Evolutionary conservation across 2,888 invertebrate genomes (phyloP).

Genomic region (Drosophila hamatofila): DNA sequence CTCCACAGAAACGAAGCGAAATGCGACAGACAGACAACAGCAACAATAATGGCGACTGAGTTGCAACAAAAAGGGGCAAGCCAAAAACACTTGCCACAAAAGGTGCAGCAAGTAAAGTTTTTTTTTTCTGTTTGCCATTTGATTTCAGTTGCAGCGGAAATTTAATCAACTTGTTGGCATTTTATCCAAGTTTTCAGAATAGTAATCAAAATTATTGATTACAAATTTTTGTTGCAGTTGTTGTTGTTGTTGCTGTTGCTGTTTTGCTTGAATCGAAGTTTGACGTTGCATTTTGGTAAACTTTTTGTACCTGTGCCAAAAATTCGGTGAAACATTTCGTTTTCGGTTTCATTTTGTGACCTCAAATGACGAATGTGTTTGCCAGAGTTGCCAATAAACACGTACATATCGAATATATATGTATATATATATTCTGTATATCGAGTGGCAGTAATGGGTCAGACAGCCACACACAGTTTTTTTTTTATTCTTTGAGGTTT

Average conservation of each 20-base stretch:
- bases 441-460: conserved; percentile 64
- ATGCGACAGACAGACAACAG: neutral
- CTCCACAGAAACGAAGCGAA: conserved; percentile 5
- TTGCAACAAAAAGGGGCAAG: conserved; percentile 4
- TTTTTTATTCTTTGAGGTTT: conserved; percentile 23
- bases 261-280: conserved; percentile 26
- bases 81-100: neutral
- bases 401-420: conserved; percentile 52
- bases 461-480: conserved; percentile 17
- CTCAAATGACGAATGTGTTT: conserved; percentile 62
- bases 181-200: conserved; percentile 39
- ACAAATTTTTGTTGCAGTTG: conserved; percentile 23
- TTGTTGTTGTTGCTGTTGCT: neutral
- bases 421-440: conserved; percentile 21
- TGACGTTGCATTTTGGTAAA: conserved; percentile 19
- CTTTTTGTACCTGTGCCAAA: conserved; percentile 7
- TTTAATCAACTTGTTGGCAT: conserved; percentile 63
- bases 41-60: neutral
- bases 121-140: neutral
- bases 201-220: conserved; percentile 71
- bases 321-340: conserved; percentile 44
- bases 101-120: conserved; percentile 19
- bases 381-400: conserved; percentile 69
- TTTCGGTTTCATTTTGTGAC: conserved; percentile 50
- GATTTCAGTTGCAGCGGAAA: conserved; percentile 16